A percentile compares a stretch with the other conserved stretches of the same genome.
phyloP scores from a whole-genome alignment of 2,797 vertebrate species.

The Phylloscopus collybita region DNA sequence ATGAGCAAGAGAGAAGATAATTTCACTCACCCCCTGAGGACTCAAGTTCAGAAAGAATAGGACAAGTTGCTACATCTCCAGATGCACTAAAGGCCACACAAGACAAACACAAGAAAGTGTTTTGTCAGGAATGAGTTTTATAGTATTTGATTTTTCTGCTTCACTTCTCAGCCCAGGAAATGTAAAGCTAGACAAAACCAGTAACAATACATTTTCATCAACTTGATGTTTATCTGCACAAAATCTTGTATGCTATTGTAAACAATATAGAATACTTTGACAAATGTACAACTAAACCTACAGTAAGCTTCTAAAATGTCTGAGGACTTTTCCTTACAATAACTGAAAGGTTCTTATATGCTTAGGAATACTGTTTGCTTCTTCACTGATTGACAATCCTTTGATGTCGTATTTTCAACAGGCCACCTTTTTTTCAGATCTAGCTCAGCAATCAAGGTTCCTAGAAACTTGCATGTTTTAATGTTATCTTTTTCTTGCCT shows the following conservation, averaged over 20 bases:
- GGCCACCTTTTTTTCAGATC: background rate
- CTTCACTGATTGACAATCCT: background rate
- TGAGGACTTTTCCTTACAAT: background rate
- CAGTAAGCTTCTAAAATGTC: background rate
- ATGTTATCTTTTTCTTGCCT: background rate
- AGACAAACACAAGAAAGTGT: background rate
- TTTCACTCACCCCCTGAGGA: background rate
- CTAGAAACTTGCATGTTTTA: background rate
- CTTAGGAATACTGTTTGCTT: background rate
- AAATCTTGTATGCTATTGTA: background rate
- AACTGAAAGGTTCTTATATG: background rate
- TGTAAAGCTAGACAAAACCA: background rate
- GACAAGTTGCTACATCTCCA: background rate
- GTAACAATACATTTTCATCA: background rate
- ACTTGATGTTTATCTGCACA: background rate
- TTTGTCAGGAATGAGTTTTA: background rate
- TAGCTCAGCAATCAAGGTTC: background rate
- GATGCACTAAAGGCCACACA: background rate
- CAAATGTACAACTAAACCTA: background rate
- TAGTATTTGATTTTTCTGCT: background rate
- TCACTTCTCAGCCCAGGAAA: background rate
- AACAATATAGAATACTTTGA: background rate
- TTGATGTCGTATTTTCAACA: background rate
- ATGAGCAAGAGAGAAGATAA: background rate
- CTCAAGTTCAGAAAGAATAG: background rate